Conservation (phyloP, 2,113 vertebrate species). For the Arothron firmamentum region DNA sequence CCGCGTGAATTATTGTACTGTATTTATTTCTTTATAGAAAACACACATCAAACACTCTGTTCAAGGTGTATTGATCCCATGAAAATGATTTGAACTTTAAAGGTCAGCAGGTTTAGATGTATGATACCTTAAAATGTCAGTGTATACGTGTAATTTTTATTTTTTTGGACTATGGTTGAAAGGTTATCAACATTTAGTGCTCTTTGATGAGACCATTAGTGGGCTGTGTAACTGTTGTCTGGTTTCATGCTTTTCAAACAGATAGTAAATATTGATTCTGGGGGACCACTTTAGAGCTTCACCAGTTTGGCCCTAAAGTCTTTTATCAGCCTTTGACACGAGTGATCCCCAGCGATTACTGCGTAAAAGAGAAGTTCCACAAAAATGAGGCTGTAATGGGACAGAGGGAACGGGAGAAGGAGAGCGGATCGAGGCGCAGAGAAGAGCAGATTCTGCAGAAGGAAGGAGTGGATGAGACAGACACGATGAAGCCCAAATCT, state of each 20-base stretch:
- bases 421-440: background rate
- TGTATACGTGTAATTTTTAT: too few relatives aligned
- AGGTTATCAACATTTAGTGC: too few relatives aligned
- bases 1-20: too few relatives aligned
- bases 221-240: conserved; percentile 1
- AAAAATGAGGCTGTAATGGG: conserved; percentile 22
- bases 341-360: conserved; percentile 28
- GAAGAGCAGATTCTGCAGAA: background rate
- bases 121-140: too few relatives aligned
- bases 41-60: too few relatives aligned
- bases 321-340: conserved; percentile 20
- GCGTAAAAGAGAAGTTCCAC: conserved; percentile 24
- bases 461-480: background rate
- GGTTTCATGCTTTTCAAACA: conserved; percentile 23
- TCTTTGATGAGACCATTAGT: background rate
- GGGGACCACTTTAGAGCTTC: conserved; percentile 20
- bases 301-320: background rate
- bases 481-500: conserved; percentile 2
- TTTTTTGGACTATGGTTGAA: too few relatives aligned
- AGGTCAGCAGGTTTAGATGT: too few relatives aligned
- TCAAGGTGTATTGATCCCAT: too few relatives aligned
- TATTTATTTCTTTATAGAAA: too few relatives aligned
- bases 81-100: too few relatives aligned
- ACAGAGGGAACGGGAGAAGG: background rate
- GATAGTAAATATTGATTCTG: conserved; percentile 15